Percentiles rank a stretch among this genome's conserved stretches.
Conservation (phyloP, 2,888 invertebrate genomes). For the Euzophera pinguis region DNA sequence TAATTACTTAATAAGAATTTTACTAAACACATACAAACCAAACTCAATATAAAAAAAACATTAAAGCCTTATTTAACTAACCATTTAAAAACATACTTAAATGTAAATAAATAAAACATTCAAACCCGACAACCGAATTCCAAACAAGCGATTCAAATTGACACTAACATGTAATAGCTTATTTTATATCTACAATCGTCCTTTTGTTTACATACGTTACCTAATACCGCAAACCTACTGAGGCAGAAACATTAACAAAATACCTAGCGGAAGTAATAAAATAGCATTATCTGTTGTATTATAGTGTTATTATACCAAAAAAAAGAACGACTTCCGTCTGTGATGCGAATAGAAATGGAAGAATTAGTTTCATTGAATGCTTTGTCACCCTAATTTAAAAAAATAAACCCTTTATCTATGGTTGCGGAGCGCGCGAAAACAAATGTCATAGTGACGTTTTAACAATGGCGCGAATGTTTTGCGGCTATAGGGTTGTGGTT, state of each 20-base stretch:
- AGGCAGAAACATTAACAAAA: conserved; percentile 40
- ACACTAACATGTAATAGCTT: conserved; percentile 37
- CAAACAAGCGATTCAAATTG: conserved; percentile 1
- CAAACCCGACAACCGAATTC: neutral
- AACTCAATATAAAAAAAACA: too few species aligned
- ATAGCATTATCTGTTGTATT: conserved; percentile 34
- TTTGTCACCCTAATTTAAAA: conserved; percentile 32
- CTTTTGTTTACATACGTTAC: conserved; percentile 34
- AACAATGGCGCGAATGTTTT: conserved; percentile 40
- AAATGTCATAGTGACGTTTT: conserved; percentile 60
- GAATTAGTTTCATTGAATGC: conserved; percentile 49
- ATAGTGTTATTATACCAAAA: conserved; percentile 51
- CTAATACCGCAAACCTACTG: conserved; percentile 26
- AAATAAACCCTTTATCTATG: conserved; percentile 61
- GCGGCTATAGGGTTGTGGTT: conserved; percentile 15
- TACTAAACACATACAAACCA: too few species aligned
- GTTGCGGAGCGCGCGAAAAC: conserved; percentile 51
- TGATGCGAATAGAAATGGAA: conserved; percentile 64
- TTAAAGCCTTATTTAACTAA: too few species aligned
- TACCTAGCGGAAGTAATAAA: conserved; percentile 56
- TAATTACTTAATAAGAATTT: too few species aligned
- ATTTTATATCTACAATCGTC: conserved; percentile 28
- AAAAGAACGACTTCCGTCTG: conserved; percentile 57
- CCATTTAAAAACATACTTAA: too few species aligned
- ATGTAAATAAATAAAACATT: conserved; percentile 9